phyloP scores from a whole-genome alignment of 2,888 invertebrate species.

The Tipula helvola region DNA sequence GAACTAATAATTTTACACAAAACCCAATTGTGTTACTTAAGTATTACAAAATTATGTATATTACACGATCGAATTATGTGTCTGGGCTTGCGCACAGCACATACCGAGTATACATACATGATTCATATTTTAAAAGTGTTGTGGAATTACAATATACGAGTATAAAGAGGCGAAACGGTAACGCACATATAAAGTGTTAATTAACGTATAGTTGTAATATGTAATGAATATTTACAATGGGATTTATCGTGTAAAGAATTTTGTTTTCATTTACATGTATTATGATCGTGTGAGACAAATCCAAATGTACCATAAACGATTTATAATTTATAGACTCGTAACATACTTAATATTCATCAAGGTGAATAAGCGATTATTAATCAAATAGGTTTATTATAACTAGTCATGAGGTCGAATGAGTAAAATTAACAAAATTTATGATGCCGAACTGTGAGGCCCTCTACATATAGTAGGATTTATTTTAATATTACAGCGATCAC shows the following conservation, averaged over 20 bases:
- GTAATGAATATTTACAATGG: constrained; percentile 4
- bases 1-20: neutral
- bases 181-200: neutral
- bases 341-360: too few species aligned
- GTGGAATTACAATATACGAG: neutral
- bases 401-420: too few species aligned
- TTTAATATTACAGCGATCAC: too few species aligned
- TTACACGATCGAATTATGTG: neutral
- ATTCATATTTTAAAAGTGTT: neutral
- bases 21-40: neutral
- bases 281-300: neutral
- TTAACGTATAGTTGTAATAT: neutral
- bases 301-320: neutral
- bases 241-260: neutral
- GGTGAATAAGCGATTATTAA: too few species aligned
- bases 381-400: too few species aligned
- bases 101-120: too few species aligned
- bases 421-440: too few species aligned
- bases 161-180: constrained; percentile 4
- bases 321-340: neutral
- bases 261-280: neutral
- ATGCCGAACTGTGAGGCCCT: too few species aligned
- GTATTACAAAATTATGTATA: neutral
- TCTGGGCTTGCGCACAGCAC: neutral
- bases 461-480: too few species aligned